Evolutionary conservation across 2,888 invertebrate genomes (phyloP), one percentile per base, ranked within the genome.

Genomic region (Xanthorhoe spadicearia): DNA sequence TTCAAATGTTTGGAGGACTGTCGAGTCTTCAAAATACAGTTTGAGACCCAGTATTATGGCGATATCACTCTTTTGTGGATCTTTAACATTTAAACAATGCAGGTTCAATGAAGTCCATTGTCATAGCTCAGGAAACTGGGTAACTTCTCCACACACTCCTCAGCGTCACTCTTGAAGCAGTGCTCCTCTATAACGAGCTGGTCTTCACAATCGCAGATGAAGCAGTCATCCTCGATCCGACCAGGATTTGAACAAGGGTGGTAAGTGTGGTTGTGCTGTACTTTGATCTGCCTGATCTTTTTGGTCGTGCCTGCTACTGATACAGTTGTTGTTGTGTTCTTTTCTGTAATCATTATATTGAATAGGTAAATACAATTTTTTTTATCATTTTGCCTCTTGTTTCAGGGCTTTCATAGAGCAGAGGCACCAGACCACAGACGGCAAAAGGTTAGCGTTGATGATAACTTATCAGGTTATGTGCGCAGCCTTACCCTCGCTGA

Each of bases 181-280:
- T 90, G 88, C 55, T 90, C 90, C 60, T 82, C 79, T 0, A 90
- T 77, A 0, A 86, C 35, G 6, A 79, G 66, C 0, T 70, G 64
- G 0, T 80, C 70, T 13, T 81, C 80, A 61, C 91, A 91, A n/a
- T 88, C 82, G 58, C 91, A 92, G 6, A 87, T 75, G 65, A 76
- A 90, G 66, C 92, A 92, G 0, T 77, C 75, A 48, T 91, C 88
- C 46, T 72, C 69, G 0, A 87, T 32, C 1, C 69, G 77, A 0
- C 88, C 90, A 0, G 80, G 66, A 6, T 71, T 70, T 0, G 73
- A 67, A 66, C 90, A 90, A 4, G 62, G 69, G 63, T 86, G 84
- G 6, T 65, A 75, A 0, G 90, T 89, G 59, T 88, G 88, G 1
- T 75, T 68, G 49, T 84, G 82, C 0, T 72, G 67, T 0, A 68